Conservation (phyloP, 2,797 vertebrate species). For the Sus cebifrons region DNA sequence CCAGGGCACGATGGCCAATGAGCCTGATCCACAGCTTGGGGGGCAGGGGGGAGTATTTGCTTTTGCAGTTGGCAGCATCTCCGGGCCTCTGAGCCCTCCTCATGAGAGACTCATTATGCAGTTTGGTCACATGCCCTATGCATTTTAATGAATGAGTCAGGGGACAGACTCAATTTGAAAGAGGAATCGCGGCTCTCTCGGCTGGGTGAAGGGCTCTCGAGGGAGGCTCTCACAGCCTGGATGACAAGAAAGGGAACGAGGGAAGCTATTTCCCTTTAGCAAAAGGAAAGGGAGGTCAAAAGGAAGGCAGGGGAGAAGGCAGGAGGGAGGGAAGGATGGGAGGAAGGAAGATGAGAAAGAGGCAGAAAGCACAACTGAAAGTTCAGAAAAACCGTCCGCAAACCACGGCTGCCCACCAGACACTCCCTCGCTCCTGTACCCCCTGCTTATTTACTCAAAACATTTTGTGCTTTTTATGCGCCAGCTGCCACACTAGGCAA, state of each 20-base stretch:
- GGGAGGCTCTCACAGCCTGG: conserved; percentile 71
- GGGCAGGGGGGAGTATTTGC: conserved; percentile 85
- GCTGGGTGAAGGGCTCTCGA: conserved; percentile 83
- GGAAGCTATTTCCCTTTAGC: conserved; percentile 54
- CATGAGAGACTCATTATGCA: conserved; percentile 86
- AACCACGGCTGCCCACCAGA: neutral
- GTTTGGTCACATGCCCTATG: conserved; percentile 85
- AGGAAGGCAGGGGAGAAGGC: conserved; percentile 46
- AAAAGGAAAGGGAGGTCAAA: conserved; percentile 51
- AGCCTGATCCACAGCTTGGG: conserved; percentile 88
- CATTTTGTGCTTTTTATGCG: neutral
- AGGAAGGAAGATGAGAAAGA: no score
- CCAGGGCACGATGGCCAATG: conserved; percentile 86
- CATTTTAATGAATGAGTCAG: conserved; percentile 86
- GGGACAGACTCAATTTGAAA: conserved; percentile 84
- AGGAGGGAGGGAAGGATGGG: no score
- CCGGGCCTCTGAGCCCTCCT: conserved; percentile 84
- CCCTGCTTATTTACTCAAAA: conserved; percentile 4
- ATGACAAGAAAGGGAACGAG: conserved; percentile 7
- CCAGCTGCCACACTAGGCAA: neutral
- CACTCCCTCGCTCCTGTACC: neutral
- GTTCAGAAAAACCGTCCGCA: neutral
- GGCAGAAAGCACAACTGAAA: neutral
- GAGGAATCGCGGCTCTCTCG: conserved; percentile 76
- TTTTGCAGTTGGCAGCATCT: conserved; percentile 85